Evolutionary conservation across 1,140 invertebrate species (phyloP), one percentile per base, ranked within the genome.

Genomic region (Carcinoscorpius rotundicauda): DNA sequence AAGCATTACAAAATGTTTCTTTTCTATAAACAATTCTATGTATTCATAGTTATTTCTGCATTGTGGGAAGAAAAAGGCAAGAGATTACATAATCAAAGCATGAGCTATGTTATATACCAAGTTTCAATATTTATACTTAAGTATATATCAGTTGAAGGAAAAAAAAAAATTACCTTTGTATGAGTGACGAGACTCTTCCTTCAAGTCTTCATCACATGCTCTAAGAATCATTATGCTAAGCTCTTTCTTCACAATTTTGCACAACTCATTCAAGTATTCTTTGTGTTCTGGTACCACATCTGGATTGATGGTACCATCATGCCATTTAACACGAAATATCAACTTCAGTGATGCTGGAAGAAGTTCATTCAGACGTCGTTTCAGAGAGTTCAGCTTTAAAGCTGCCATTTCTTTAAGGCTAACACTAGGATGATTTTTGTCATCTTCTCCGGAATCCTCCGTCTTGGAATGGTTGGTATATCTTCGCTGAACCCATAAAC

Each of bases 301-400:
- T 4, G 76, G 68, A 65, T 77, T 76, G 49, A 84, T 68, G 3
- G 82, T 82, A 50, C 78, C 78, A 62, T 79, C 76, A 10, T 77
- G 75, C 78, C 81, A 84, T 64, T 80, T 80, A 11, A 83, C 78
- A 66, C 81, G 76, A 67, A 84, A 77, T 29, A 82, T 77, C 6
- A 85, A 77, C 9, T 85, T 83, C 72, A 85, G 83, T 66, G 82
- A 81, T 62, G 85, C 83, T 58, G 77, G 75, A 52, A 86, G 71
- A 72, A 84, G 82, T 71, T 78, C 82, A 79, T 82, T 68, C 51
- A 68, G 51, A 48, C 61, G 57, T 51, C 60, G 58, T 62, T 70
- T 29, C 29, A 29, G 29, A 29, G 29, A 29, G 29, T 29, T 29
- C 29, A 29, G 29, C 29, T 29, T 29, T 29, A 29, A 29, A 29